Evolutionary conservation across 2,113 vertebrate species (phyloP).

Genomic region (Pica pica): DNA sequence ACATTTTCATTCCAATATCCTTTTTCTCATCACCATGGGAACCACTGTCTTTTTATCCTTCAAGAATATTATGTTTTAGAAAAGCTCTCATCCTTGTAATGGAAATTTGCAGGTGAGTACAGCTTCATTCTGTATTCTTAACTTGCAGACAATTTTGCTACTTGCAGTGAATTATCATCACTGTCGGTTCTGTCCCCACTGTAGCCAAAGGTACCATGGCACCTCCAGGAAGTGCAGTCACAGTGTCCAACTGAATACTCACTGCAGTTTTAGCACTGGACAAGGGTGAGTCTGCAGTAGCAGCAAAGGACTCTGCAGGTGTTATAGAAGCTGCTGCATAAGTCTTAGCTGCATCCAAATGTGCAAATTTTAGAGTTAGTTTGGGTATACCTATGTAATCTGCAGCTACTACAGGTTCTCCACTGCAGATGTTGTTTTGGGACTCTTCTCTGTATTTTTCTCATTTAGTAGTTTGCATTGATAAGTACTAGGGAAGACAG

Average conservation of each 20-base stretch:
- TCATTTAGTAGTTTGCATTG: neutral
- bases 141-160: neutral
- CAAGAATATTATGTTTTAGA: neutral
- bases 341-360: neutral
- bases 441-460: neutral
- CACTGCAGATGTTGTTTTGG: neutral
- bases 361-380: neutral
- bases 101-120: conserved; percentile 17
- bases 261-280: neutral
- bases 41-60: neutral
- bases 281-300: neutral
- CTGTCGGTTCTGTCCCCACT: neutral
- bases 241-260: rapidly evolving
- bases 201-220: neutral
- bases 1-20: neutral
- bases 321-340: neutral
- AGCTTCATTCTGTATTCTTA: neutral
- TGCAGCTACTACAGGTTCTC: neutral
- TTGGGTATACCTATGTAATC: neutral
- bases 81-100: conserved; percentile 18
- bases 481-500: neutral
- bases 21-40: conserved; percentile 32
- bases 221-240: neutral
- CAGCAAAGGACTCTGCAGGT: neutral
- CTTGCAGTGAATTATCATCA: neutral